phyloP scores from a whole-genome alignment of 2,888 invertebrate genomes.

The Rotaria socialis region DNA sequence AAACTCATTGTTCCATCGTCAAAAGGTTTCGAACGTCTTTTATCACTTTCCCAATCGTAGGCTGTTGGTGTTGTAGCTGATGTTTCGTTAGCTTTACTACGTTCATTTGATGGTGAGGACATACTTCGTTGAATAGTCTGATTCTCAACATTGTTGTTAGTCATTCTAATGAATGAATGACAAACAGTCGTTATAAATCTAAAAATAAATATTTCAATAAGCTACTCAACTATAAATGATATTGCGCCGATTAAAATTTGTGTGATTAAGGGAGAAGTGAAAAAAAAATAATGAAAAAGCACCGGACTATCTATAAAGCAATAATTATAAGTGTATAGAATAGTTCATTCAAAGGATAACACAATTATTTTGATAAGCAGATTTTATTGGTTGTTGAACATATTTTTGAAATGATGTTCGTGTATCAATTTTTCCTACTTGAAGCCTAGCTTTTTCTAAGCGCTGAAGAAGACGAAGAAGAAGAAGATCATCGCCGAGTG shows the following conservation, averaged over 20 bases:
- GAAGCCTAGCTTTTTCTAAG: background rate
- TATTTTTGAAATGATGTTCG: background rate
- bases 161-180: background rate
- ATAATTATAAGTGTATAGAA: background rate
- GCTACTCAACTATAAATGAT: background rate
- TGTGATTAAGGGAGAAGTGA: too few species aligned
- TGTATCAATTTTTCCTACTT: background rate
- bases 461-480: background rate
- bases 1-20: slow-evolving; percentile 45
- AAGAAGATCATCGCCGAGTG: background rate
- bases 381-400: background rate
- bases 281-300: background rate
- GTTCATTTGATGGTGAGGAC: background rate
- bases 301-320: background rate
- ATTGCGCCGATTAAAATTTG: background rate
- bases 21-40: slow-evolving; percentile 25
- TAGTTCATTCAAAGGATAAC: background rate
- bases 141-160: background rate
- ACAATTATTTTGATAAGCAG: background rate
- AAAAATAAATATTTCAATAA: background rate
- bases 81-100: background rate
- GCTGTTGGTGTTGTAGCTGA: background rate
- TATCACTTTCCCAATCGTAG: slow-evolving; percentile 28
- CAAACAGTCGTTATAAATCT: background rate
- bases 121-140: background rate